These are phyloP conservation scores for Drosophila pectinifera DNA, from an alignment of 1,140 invertebrate genomes.

Conservation along the genomic window DNA sequence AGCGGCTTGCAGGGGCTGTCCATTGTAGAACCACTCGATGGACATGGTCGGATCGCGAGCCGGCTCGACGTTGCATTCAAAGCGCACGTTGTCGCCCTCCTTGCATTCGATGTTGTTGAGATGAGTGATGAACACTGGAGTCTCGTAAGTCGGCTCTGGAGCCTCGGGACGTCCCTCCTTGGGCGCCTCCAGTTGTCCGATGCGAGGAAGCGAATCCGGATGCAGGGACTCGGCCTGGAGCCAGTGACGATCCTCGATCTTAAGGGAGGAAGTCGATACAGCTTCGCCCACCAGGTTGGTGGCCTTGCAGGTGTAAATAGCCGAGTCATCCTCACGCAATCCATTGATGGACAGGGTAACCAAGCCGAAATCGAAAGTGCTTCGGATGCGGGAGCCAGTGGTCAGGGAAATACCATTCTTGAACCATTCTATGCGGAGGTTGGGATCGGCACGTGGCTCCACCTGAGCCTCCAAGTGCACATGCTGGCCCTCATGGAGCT, in stretches of 20 bases:
- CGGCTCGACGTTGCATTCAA: slow-evolving; percentile 97
- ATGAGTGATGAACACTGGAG: slow-evolving; percentile 95
- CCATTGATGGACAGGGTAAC: slow-evolving; percentile 95
- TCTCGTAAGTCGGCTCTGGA: slow-evolving; percentile 92
- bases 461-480: slow-evolving; percentile 97
- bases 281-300: slow-evolving; percentile 96
- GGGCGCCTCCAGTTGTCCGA: slow-evolving; percentile 94
- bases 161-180: slow-evolving; percentile 87
- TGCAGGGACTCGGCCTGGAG: slow-evolving; percentile 94
- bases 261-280: slow-evolving; percentile 95
- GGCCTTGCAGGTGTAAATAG: slow-evolving; percentile 97
- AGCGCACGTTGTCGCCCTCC: slow-evolving; percentile 96
- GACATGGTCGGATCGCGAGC: slow-evolving; percentile 97
- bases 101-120: slow-evolving; percentile 95
- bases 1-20: slow-evolving; percentile 91
- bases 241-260: slow-evolving; percentile 95
- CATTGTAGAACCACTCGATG: slow-evolving; percentile 96
- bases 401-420: slow-evolving; percentile 95
- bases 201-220: slow-evolving; percentile 94
- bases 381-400: slow-evolving; percentile 93
- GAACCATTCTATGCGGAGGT: slow-evolving; percentile 95
- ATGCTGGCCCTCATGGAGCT: slow-evolving; percentile 94
- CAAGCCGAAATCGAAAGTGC: slow-evolving; percentile 97
- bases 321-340: slow-evolving; percentile 94
- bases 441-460: slow-evolving; percentile 98